These are phyloP conservation scores for Spondyliosoma cantharus DNA, from an alignment of 2,797 vertebrate species.

Conservation along the genomic window DNA sequence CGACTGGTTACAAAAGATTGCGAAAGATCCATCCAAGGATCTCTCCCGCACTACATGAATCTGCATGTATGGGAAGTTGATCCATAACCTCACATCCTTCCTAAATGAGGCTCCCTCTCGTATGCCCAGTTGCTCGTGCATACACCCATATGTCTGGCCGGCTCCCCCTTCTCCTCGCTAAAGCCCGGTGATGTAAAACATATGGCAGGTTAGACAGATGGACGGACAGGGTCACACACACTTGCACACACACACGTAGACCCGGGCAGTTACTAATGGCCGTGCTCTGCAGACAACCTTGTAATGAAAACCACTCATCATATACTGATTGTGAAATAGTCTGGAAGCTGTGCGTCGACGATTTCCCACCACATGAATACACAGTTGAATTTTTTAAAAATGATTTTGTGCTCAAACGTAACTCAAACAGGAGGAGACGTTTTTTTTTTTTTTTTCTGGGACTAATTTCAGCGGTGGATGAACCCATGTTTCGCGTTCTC, in stretches of 20 bases:
- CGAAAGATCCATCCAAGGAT: neutral
- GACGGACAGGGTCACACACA: conserved; percentile 64
- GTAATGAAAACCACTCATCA: conserved; percentile 72
- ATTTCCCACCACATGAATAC: conserved; percentile 41
- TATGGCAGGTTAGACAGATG: conserved; percentile 70
- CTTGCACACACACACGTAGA: conserved; percentile 16
- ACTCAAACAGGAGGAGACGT: neutral
- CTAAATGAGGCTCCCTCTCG: neutral
- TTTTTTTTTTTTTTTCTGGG: neutral
- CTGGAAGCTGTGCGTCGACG: conserved; percentile 1
- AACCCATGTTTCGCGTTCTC: conserved; percentile 5
- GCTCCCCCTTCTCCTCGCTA: conserved; percentile 16
- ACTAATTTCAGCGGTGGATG: neutral
- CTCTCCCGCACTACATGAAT: neutral
- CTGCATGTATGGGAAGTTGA: neutral
- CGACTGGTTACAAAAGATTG: neutral
- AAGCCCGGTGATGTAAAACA: conserved; percentile 74
- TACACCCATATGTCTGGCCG: conserved; percentile 50
- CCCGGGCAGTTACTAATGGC: conserved; percentile 55
- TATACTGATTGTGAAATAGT: conserved; percentile 56
- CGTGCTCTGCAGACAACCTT: conserved; percentile 56
- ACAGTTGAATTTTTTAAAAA: neutral
- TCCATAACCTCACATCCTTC: conserved; percentile 15
- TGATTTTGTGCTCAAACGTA: neutral
- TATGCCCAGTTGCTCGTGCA: conserved; percentile 4